These are phyloP conservation scores for Cardiocondyla obscurior DNA, from an alignment of 1,140 invertebrate species.

Conservation along the genomic window DNA sequence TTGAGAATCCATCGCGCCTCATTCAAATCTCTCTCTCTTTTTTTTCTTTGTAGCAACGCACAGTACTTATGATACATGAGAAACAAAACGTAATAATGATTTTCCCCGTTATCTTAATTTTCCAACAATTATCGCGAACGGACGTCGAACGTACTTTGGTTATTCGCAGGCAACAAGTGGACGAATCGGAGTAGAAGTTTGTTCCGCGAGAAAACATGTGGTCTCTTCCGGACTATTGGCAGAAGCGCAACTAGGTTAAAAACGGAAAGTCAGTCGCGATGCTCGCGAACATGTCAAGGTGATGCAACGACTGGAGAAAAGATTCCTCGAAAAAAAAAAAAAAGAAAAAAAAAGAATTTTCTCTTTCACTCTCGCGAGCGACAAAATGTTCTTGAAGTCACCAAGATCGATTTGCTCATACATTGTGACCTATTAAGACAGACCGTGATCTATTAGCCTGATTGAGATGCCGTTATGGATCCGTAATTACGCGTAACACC, in stretches of 20 bases:
- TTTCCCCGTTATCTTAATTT: neutral
- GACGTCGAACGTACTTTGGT: neutral
- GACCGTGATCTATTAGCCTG: conserved; percentile 63
- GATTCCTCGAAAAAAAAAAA: neutral
- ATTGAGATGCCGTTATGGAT: conserved; percentile 28
- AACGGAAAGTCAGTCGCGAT: conserved; percentile 65
- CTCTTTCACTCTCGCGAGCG: too few species aligned
- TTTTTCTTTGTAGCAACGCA: too few species aligned
- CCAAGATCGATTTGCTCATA: neutral
- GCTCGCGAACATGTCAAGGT: conserved; percentile 69
- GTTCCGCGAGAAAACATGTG: conserved; percentile 54
- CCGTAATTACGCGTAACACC: conserved; percentile 37
- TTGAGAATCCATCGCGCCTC: neutral
- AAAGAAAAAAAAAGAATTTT: too few species aligned
- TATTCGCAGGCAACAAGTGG: conserved; percentile 65
- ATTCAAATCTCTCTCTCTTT: neutral
- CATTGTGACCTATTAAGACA: neutral
- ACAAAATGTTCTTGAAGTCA: neutral
- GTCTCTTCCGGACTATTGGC: conserved; percentile 65
- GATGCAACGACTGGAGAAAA: conserved; percentile 23
- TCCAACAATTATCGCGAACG: neutral
- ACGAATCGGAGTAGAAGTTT: conserved; percentile 33
- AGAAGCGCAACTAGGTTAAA: conserved; percentile 73
- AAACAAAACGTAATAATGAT: neutral
- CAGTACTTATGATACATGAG: neutral